These are phyloP conservation scores for Alviniconcha strummeri DNA, from an alignment of 2,888 invertebrate genomes.

Conservation along the genomic window DNA sequence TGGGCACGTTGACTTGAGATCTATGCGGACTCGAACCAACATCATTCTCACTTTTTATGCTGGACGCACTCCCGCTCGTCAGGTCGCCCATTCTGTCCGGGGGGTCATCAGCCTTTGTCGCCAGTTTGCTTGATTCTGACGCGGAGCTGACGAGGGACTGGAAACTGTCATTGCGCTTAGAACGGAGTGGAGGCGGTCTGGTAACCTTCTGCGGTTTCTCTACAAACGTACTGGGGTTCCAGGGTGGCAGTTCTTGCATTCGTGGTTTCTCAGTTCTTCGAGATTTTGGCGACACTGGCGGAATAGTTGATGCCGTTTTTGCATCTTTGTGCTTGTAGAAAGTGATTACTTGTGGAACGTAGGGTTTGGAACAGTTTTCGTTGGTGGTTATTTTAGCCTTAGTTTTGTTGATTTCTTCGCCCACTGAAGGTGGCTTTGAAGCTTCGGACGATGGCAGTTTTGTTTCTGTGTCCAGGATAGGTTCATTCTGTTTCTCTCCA, in stretches of 20 bases:
- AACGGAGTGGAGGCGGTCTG: not conserved
- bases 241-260: not conserved
- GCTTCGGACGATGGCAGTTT: too few species aligned
- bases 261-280: not conserved
- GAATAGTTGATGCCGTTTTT: conserved; percentile 5
- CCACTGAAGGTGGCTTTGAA: too few species aligned
- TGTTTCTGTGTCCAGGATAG: too few species aligned
- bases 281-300: not conserved
- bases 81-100: too few species aligned
- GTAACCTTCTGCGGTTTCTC: not conserved
- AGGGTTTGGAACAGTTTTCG: not conserved
- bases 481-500: too few species aligned
- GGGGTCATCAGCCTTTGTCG: too few species aligned
- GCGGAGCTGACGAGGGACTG: not conserved
- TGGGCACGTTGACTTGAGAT: not conserved
- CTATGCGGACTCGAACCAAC: not conserved
- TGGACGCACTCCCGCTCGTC: not conserved
- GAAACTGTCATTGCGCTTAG: not conserved
- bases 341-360: conserved; percentile 4
- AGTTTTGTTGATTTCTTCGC: too few species aligned
- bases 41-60: not conserved
- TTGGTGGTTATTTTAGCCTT: too few species aligned
- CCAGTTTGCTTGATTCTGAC: too few species aligned
- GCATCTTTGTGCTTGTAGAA: not conserved
- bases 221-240: conserved; percentile 6